Percentiles rank a stretch among this genome's conserved stretches.
These are phyloP conservation scores for Gila robusta DNA, from an alignment of 2,797 vertebrate species.

Conservation along the genomic window DNA sequence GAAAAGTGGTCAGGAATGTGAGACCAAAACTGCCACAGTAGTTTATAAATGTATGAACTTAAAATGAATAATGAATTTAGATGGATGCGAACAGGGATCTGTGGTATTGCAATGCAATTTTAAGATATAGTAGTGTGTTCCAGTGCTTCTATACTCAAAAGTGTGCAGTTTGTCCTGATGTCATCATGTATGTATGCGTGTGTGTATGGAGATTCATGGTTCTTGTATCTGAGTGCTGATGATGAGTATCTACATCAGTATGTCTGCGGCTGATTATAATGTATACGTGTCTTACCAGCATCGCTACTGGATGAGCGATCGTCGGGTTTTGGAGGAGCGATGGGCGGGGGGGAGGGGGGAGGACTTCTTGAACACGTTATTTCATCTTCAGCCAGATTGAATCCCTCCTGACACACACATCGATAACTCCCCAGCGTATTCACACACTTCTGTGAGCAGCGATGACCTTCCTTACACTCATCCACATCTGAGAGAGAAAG, in stretches of 20 bases:
- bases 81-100: neutral
- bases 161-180: neutral
- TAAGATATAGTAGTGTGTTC: neutral
- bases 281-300: slow-evolving; percentile 67
- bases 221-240: neutral
- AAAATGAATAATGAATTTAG: neutral
- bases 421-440: slow-evolving; percentile 86
- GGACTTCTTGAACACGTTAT: slow-evolving; percentile 73
- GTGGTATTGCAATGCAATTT: neutral
- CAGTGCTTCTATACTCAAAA: neutral
- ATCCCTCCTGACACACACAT: slow-evolving; percentile 82
- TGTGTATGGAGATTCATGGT: neutral
- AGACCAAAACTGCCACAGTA: neutral
- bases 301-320: slow-evolving; percentile 54
- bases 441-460: slow-evolving; percentile 83
- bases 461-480: slow-evolving; percentile 79
- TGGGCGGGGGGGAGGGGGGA: slow-evolving; percentile 42
- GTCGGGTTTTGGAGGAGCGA: slow-evolving; percentile 61
- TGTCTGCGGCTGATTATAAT: neutral
- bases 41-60: neutral
- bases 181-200: neutral
- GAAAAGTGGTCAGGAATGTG: slow-evolving; percentile 30
- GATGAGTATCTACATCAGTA: neutral
- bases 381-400: slow-evolving; percentile 73
- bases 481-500: slow-evolving; percentile 82